Conservation (phyloP, 2,797 vertebrate genomes). For the Aphelocoma californica region DNA sequence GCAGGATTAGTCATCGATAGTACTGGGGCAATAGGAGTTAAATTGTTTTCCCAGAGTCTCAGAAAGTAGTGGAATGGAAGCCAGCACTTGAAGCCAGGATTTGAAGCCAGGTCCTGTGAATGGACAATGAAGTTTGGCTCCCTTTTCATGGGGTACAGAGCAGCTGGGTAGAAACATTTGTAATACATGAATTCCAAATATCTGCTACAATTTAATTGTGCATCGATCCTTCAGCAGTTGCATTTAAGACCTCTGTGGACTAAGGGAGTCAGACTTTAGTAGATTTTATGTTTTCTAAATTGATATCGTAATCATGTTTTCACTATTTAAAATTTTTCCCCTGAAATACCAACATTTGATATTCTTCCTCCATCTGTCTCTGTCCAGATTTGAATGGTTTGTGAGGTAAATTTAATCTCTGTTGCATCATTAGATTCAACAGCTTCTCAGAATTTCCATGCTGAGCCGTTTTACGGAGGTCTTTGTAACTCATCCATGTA, state of each 20-base stretch:
- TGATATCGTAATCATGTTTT: neutral
- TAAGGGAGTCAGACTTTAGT: neutral
- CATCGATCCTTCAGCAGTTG: neutral
- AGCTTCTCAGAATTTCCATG: neutral
- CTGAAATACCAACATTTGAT: neutral
- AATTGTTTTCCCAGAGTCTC: neutral
- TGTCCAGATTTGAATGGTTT: neutral
- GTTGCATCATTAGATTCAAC: neutral
- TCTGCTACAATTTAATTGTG: neutral
- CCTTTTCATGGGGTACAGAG: neutral
- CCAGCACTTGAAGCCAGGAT: neutral
- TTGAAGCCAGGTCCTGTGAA: neutral
- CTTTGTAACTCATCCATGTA: neutral
- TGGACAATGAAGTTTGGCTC: neutral
- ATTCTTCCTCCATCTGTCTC: conserved; percentile 18
- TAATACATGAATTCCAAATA: neutral
- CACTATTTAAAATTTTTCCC: neutral
- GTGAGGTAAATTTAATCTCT: neutral
- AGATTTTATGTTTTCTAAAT: conserved; percentile 6
- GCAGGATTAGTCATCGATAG: neutral
- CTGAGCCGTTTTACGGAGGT: neutral
- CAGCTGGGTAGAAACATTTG: conserved; percentile 15
- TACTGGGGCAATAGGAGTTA: neutral
- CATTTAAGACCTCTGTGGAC: neutral
- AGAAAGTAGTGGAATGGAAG: neutral